Conservation (phyloP, 92 coral and sea anemone genomes). For the Parazoanthus darwini region DNA sequence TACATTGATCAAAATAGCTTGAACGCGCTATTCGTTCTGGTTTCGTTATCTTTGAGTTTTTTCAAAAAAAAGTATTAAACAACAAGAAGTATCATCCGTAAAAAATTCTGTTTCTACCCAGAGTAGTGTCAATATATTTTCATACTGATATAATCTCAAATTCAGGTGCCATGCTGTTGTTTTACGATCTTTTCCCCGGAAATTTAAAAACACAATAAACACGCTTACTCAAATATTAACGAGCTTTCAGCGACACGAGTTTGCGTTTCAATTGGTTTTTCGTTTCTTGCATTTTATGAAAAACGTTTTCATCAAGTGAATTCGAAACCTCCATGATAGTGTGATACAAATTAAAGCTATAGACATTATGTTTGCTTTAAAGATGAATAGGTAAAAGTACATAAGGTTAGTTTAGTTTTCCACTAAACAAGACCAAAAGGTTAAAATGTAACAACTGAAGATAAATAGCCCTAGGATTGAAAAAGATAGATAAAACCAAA, state of each 20-base stretch:
- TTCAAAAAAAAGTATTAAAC: too few relatives aligned
- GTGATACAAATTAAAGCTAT: too few relatives aligned
- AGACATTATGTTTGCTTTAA: not conserved
- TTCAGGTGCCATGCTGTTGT: not conserved
- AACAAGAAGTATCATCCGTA: not conserved
- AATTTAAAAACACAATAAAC: not conserved
- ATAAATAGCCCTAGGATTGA: too few relatives aligned
- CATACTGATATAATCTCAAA: not conserved
- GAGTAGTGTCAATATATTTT: not conserved
- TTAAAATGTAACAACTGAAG: too few relatives aligned
- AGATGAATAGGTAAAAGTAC: too few relatives aligned
- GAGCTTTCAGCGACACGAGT: not conserved
- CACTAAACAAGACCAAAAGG: too few relatives aligned
- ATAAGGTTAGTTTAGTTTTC: too few relatives aligned
- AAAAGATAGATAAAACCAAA: too few relatives aligned
- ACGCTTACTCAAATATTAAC: not conserved
- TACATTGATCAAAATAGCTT: not conserved
- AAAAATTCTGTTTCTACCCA: not conserved
- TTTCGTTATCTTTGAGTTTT: too few relatives aligned
- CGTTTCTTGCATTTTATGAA: not conserved
- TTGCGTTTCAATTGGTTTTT: not conserved
- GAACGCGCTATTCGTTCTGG: not conserved
- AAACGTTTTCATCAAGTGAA: too few relatives aligned
- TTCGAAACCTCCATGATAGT: too few relatives aligned
- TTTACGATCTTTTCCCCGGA: too few relatives aligned